Evolutionary conservation across 2,113 vertebrate species (phyloP).

Genomic region (Jacana jacana): DNA sequence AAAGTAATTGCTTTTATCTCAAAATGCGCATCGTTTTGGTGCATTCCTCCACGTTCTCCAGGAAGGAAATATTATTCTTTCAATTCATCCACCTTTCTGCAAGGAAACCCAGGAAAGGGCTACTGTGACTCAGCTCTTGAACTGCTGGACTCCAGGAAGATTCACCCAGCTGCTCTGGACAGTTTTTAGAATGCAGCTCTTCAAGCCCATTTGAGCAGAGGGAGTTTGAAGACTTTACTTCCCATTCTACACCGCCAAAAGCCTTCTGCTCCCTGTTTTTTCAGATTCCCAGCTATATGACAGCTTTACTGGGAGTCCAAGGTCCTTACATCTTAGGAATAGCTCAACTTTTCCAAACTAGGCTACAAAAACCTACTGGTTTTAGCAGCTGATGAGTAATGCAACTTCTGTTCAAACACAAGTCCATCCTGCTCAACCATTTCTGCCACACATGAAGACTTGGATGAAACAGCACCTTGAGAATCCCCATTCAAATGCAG

Average conservation of each 20-base stretch:
- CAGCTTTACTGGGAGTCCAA: neutral
- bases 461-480: neutral
- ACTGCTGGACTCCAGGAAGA: neutral
- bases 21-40: neutral
- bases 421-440: neutral
- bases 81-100: neutral
- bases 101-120: neutral
- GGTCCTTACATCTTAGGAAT: neutral
- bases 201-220: neutral
- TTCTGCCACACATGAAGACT: neutral
- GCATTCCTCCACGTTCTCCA: neutral
- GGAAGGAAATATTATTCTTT: neutral
- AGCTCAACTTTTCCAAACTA: neutral
- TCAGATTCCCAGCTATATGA: neutral
- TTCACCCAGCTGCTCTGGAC: neutral
- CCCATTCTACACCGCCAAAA: neutral
- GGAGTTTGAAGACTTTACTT: accelerated
- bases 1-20: neutral
- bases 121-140: neutral
- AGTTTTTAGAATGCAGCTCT: neutral
- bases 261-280: neutral
- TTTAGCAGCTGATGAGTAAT: neutral
- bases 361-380: neutral
- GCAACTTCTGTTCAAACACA: neutral
- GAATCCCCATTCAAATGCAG: neutral